phyloP scores from a whole-genome alignment of 2,797 vertebrate genomes.

The Oreochromis grahami region DNA sequence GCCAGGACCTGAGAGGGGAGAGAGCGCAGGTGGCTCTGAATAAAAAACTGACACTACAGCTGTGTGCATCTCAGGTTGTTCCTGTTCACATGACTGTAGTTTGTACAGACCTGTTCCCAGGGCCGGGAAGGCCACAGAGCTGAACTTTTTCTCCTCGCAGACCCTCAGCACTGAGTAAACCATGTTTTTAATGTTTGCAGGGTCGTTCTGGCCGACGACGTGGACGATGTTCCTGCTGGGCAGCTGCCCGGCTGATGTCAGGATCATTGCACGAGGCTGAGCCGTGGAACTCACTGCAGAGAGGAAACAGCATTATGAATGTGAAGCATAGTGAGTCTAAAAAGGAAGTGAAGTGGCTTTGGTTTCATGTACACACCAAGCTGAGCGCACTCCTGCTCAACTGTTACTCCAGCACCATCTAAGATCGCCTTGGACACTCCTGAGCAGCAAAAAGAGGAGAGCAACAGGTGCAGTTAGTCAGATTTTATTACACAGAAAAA shows the following conservation, averaged over 20 bases:
- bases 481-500: not conserved
- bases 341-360: rapidly evolving
- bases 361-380: conserved; percentile 67
- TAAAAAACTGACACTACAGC: too few relatives aligned
- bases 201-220: conserved; percentile 49
- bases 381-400: conserved; percentile 70
- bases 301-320: rapidly evolving
- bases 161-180: conserved; percentile 72
- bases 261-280: conserved; percentile 55
- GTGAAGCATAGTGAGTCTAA: not conserved
- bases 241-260: conserved; percentile 77
- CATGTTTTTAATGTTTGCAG: conserved; percentile 48
- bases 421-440: conserved; percentile 89
- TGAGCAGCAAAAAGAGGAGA: conserved; percentile 28
- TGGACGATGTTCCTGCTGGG: conserved; percentile 82
- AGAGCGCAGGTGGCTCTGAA: rapidly evolving
- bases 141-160: conserved; percentile 71
- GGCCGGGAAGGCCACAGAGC: conserved; percentile 84
- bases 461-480: not conserved
- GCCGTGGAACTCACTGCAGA: conserved; percentile 38
- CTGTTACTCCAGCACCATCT: conserved; percentile 75
- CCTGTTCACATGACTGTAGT: not conserved
- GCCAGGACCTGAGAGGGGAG: not conserved
- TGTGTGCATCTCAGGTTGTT: not conserved
- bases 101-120: conserved; percentile 85